phyloP scores from a whole-genome alignment of 2,113 vertebrate genomes.

The Dermatemys mawii region DNA sequence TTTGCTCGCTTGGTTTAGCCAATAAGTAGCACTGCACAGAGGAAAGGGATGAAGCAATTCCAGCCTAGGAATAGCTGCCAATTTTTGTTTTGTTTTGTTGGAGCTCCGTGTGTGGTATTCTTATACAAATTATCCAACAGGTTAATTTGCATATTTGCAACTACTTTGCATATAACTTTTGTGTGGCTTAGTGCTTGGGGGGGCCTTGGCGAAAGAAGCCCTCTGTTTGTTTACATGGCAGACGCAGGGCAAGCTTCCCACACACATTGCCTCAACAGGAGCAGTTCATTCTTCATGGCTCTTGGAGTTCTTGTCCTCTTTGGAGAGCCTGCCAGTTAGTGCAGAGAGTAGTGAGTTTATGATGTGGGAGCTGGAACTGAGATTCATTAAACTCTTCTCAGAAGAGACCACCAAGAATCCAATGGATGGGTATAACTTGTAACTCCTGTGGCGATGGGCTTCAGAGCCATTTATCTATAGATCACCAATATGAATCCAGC shows the following conservation, averaged over 20 bases:
- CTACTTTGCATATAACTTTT: background rate
- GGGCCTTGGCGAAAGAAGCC: background rate
- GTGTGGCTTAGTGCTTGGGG: background rate
- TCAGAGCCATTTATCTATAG: too few relatives aligned
- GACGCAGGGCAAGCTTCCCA: background rate
- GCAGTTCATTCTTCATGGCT: background rate
- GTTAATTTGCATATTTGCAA: background rate
- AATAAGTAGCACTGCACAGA: background rate
- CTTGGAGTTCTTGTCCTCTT: background rate
- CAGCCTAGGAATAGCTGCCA: background rate
- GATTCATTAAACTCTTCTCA: background rate
- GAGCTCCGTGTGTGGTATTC: background rate
- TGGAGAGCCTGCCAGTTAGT: background rate
- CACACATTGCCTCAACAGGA: background rate
- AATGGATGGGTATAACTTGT: background rate
- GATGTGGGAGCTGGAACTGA: background rate
- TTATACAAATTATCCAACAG: background rate
- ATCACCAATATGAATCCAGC: too few relatives aligned
- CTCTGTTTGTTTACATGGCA: background rate
- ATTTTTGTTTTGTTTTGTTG: background rate
- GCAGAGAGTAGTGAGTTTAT: background rate
- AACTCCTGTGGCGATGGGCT: background rate
- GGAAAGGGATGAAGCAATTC: background rate
- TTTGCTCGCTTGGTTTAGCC: background rate
- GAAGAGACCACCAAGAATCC: background rate